Evolutionary conservation across 2,888 invertebrate genomes (phyloP).

Genomic region (Trichopoda pennipes): DNA sequence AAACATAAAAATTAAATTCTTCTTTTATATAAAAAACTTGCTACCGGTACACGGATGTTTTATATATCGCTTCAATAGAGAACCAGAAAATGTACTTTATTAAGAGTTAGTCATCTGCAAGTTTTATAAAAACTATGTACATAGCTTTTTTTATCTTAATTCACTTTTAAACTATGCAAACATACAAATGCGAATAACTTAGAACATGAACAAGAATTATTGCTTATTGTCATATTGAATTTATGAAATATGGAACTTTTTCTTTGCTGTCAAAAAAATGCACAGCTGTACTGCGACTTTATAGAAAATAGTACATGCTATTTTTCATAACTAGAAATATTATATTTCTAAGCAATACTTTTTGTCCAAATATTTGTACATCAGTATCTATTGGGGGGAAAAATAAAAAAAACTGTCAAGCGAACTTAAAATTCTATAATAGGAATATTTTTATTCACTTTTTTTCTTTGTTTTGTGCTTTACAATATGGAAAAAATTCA

Average conservation of each 20-base stretch:
- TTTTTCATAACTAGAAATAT: conserved; percentile 34
- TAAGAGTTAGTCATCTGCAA: background rate
- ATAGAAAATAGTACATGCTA: conserved; percentile 57
- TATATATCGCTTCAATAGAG: background rate
- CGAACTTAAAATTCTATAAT: too few relatives aligned
- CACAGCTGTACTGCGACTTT: conserved; percentile 71
- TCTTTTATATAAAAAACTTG: too few relatives aligned
- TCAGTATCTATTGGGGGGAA: background rate
- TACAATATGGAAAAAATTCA: too few relatives aligned
- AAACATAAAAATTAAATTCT: too few relatives aligned
- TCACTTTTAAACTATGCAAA: too few relatives aligned
- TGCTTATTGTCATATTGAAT: conserved; percentile 76
- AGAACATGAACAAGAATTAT: conserved; percentile 62
- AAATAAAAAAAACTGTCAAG: background rate
- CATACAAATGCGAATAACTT: background rate
- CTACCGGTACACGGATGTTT: background rate
- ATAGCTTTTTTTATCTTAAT: too few relatives aligned
- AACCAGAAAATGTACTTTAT: background rate
- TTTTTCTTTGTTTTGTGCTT: too few relatives aligned
- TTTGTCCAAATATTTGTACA: background rate
- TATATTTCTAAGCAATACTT: background rate
- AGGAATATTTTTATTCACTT: too few relatives aligned
- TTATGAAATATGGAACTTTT: conserved; percentile 75
- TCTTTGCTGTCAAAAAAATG: conserved; percentile 74
- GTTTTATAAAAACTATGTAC: background rate